A percentile compares a stretch with the other conserved stretches of the same genome.
Conservation (phyloP, 2,113 vertebrate genomes). For the Nannospalax galili region DNA sequence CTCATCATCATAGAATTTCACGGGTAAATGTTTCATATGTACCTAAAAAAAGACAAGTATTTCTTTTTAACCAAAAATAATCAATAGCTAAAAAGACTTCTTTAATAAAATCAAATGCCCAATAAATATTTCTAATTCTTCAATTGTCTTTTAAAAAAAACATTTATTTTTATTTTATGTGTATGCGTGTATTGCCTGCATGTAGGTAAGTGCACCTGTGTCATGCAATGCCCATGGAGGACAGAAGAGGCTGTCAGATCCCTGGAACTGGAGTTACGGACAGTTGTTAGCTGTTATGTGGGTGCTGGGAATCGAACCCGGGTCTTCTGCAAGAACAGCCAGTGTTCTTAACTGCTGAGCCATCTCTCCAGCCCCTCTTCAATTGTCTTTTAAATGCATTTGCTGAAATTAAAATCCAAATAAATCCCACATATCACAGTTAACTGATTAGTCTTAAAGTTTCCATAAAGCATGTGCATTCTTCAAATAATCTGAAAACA, state of each 20-base stretch:
- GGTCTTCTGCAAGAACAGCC: no score
- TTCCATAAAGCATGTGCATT: background rate
- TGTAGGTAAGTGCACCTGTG: no score
- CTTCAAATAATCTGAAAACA: background rate
- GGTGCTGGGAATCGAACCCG: no score
- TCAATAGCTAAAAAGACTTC: background rate
- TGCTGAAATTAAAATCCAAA: background rate
- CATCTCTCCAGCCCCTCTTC: no score
- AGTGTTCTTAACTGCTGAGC: no score
- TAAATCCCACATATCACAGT: background rate
- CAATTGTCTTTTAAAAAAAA: background rate
- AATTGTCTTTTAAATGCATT: constrained; percentile 22
- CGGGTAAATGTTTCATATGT: background rate
- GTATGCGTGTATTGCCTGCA: no score
- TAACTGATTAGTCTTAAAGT: background rate
- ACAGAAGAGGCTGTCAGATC: no score
- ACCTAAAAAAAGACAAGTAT: background rate
- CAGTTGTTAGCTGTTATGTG: no score
- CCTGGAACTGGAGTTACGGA: no score
- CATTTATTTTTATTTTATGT: no score
- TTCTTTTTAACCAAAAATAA: constrained; percentile 8
- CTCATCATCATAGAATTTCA: background rate
- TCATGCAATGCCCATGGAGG: no score
- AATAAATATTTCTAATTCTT: background rate
- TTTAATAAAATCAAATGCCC: background rate